Conservation (phyloP, 2,797 vertebrate species). For the Sebastolobus altivelis region DNA sequence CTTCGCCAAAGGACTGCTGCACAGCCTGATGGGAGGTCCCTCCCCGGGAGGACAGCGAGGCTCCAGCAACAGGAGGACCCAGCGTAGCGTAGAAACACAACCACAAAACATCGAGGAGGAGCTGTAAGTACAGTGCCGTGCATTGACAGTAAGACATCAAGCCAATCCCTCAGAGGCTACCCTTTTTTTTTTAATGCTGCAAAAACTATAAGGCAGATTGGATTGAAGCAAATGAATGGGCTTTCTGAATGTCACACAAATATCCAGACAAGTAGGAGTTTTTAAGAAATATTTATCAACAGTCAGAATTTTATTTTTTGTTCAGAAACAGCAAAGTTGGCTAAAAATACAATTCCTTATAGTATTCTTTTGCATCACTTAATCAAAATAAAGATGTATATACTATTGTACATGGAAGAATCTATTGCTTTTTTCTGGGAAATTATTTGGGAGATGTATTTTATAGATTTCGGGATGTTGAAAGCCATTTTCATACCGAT, state of each 20-base stretch:
- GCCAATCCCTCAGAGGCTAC: background rate
- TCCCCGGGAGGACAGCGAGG: constrained; percentile 18
- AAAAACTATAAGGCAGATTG: background rate
- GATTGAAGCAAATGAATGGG: background rate
- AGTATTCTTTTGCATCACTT: background rate
- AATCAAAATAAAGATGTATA: background rate
- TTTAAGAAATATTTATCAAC: background rate
- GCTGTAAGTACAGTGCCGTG: constrained; percentile 69
- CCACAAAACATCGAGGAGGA: constrained; percentile 76
- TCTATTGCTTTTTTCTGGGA: background rate
- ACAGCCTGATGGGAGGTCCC: constrained; percentile 58
- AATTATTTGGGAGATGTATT: background rate
- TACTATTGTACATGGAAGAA: background rate
- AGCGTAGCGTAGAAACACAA: constrained; percentile 56
- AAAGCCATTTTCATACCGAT: background rate
- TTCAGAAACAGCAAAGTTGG: background rate
- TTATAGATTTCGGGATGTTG: background rate
- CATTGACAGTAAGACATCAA: background rate
- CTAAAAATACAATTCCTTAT: background rate
- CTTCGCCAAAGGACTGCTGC: constrained; percentile 71
- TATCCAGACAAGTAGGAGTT: background rate
- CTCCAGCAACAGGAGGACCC: constrained; percentile 17
- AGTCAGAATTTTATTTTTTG: background rate
- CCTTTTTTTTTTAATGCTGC: background rate
- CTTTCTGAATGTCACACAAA: background rate